Conservation (phyloP, 2,113 vertebrate species). For the Bolborhynchus lineola region DNA sequence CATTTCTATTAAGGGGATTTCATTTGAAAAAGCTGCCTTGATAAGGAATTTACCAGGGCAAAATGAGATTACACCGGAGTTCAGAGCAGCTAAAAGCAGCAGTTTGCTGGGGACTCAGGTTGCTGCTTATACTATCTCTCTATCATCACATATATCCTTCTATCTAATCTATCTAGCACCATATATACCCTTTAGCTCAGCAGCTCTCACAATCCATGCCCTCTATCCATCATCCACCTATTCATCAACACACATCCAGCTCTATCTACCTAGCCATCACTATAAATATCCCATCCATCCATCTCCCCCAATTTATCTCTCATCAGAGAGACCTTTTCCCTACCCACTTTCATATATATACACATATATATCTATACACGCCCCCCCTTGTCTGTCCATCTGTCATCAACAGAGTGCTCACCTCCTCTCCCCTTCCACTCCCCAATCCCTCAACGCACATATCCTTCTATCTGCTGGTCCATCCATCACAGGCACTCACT, state of each 20-base stretch:
- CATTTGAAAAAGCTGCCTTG: constrained; percentile 8
- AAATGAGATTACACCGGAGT: constrained; percentile 1
- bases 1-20: constrained; percentile 14
- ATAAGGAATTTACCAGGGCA: constrained; percentile 45
- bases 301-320: constrained; percentile 54
- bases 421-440: background rate
- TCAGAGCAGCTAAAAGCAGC: constrained; percentile 4
- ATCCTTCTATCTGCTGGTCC: background rate
- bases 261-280: constrained; percentile 62
- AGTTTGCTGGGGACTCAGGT: background rate
- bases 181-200: constrained; percentile 49
- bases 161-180: constrained; percentile 53
- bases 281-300: constrained; percentile 71
- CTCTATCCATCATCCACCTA: constrained; percentile 68
- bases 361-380: background rate
- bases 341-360: background rate
- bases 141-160: constrained; percentile 54
- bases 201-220: constrained; percentile 45
- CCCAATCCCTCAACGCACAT: background rate
- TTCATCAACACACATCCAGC: constrained; percentile 64
- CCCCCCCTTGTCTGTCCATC: background rate
- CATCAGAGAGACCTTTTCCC: constrained; percentile 38
- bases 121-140: constrained; percentile 16
- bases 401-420: background rate
- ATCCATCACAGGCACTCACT: background rate